A percentile compares a stretch with the other conserved stretches of the same genome.
Conservation (phyloP, 2,797 vertebrate genomes). For the Acridotheres tristis region DNA sequence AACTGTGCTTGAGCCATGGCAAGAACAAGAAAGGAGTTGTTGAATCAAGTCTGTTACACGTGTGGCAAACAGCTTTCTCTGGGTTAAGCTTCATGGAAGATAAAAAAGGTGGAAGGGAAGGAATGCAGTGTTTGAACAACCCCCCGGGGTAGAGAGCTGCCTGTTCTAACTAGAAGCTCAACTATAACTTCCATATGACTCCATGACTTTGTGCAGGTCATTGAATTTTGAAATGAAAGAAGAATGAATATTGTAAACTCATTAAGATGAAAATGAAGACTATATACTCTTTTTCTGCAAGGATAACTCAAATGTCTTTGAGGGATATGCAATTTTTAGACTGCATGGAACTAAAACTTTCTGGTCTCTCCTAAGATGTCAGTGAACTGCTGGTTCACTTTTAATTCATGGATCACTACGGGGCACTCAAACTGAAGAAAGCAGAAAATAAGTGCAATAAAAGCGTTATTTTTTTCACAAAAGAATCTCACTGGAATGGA, state of each 20-base stretch:
- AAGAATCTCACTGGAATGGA: not conserved
- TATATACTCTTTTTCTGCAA: not conserved
- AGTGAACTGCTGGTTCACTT: not conserved
- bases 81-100: not conserved
- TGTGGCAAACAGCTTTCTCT: not conserved
- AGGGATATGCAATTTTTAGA: not conserved
- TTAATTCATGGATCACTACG: not conserved
- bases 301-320: not conserved
- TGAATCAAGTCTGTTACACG: not conserved
- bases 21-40: not conserved
- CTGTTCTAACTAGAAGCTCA: not conserved
- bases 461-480: not conserved
- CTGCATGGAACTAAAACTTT: not conserved
- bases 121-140: not conserved
- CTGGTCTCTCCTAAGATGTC: not conserved
- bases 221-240: not conserved
- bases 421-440: not conserved
- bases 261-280: not conserved
- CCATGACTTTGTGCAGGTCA: not conserved
- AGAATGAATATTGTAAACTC: not conserved
- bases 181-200: not conserved
- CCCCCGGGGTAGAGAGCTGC: accelerated
- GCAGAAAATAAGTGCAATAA: not conserved
- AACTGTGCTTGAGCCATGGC: not conserved
- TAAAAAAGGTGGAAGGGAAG: not conserved